Base-by-base conservation (phyloP, 92 coral and sea anemone species). In the Metridium senile region DNA sequence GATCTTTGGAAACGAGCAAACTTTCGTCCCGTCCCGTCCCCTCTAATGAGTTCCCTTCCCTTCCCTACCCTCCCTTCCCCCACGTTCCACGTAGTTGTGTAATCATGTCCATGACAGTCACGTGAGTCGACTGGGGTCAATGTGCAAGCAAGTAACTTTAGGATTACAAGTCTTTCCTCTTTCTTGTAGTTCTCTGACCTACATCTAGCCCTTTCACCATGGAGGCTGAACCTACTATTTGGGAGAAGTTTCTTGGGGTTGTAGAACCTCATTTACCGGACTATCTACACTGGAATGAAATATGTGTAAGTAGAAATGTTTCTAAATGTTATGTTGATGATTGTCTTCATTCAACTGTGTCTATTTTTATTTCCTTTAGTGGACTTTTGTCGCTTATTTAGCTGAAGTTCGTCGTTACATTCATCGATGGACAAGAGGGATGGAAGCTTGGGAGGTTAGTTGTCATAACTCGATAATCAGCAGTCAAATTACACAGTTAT, bases 391-490 rank as follows among this genome's bases (percentile, higher is more conserved):
- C 11, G 87, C 69, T 51, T 96, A 96, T 62, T 80, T 96, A 35
- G 99, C 99, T 11, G 99, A 96, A 72, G 97, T 89, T 8, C 85
- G 99, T 21, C 92, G 99, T 21, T 93, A 96, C 31, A 96, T 96
- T 25, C 99, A 96, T 76, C 97, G 97, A 30, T 92, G 97, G 97
- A 87, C 93, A 35, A 88, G 99, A 0, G 99, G 99, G 13, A 78
- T 96, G 93, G 99, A 96, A 57, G 90, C 99, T 35, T 96, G 99
- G 99, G 93, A 96, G 92, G 99, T 90, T 65, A 51, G 89, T 76
- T 1, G 58, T 4, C 49, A 4, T 31, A n/a, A 43, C 8, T n/a
- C 11, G 27, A 29, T 13, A 26, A 65, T 76, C 72, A 8, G 6
- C n/a, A 20, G 65, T 57, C 21, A 18, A 19, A 28, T 53, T 65